Evolutionary conservation across 1,140 invertebrate species (phyloP).

Genomic region (Thaumetopoea pityocampa): DNA sequence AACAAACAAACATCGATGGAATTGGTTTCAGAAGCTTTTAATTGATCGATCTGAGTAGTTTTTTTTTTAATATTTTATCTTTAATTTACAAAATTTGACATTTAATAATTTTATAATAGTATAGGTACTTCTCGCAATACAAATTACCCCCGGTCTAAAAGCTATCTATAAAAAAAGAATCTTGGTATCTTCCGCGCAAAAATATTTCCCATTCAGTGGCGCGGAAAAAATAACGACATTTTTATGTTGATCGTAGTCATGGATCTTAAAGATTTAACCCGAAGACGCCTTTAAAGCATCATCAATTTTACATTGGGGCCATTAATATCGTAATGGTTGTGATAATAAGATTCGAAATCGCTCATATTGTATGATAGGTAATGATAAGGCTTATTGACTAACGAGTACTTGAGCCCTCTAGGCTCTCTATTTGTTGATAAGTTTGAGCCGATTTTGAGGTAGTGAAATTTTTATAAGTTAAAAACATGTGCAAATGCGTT

Average conservation of each 20-base stretch:
- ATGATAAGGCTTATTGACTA: constrained; percentile 15
- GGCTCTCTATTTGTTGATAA: constrained; percentile 2
- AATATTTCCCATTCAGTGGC: constrained; percentile 11
- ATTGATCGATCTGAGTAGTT: too few relatives aligned
- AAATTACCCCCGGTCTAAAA: too few relatives aligned
- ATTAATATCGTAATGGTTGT: constrained; percentile 15
- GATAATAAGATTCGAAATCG: constrained; percentile 18
- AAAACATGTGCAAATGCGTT: too few relatives aligned
- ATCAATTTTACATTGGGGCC: constrained; percentile 17
- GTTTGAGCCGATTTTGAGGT: constrained; percentile 9
- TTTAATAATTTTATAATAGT: too few relatives aligned
- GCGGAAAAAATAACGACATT: constrained; percentile 27
- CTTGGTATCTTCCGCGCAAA: constrained; percentile 5
- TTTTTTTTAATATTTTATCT: too few relatives aligned
- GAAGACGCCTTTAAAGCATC: constrained; percentile 21
- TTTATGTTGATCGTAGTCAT: constrained; percentile 33
- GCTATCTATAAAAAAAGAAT: too few relatives aligned
- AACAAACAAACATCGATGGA: too few relatives aligned
- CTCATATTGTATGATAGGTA: constrained; percentile 8
- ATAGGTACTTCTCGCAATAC: too few relatives aligned
- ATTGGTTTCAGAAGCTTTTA: too few relatives aligned
- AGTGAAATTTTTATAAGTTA: too few relatives aligned
- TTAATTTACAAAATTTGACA: too few relatives aligned
- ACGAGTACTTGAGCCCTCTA: constrained; percentile 4
- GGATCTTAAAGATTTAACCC: constrained; percentile 30